A percentile compares a stretch with the other conserved stretches of the same genome.
Conservation (phyloP, 2,888 invertebrate genomes). For the Thumatha senex region DNA sequence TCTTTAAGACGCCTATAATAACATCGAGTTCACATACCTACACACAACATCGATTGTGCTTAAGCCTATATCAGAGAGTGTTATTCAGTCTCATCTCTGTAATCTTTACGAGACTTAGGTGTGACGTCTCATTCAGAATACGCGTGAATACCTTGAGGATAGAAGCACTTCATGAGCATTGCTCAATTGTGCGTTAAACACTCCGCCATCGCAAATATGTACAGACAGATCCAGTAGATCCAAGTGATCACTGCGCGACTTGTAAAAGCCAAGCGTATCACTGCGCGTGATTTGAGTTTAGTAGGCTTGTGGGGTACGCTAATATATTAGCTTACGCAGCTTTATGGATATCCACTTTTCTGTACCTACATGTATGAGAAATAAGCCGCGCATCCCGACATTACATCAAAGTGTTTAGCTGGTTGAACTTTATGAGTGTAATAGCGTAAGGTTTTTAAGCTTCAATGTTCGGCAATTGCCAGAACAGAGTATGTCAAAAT, state of each 20-base stretch:
- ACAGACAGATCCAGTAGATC: background rate
- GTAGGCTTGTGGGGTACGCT: too few species aligned
- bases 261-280: too few species aligned
- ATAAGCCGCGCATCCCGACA: too few species aligned
- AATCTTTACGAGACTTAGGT: constrained; percentile 15
- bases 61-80: constrained; percentile 28
- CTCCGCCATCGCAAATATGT: background rate
- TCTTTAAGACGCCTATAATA: background rate
- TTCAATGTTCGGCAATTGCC: constrained; percentile 2
- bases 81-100: constrained; percentile 21
- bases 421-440: too few species aligned
- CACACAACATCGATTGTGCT: constrained; percentile 26
- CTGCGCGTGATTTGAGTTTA: too few species aligned
- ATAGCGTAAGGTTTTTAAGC: constrained; percentile 2
- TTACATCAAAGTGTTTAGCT: background rate
- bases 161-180: background rate
- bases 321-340: too few species aligned
- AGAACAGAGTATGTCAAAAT: constrained; percentile 6
- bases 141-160: constrained; percentile 12
- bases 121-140: constrained; percentile 16
- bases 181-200: background rate
- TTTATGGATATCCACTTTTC: too few species aligned
- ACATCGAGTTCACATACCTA: background rate
- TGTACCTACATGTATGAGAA: too few species aligned
- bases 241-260: too few species aligned